Percentiles rank a stretch among this genome's conserved stretches.
These are phyloP conservation scores for Agrotis segetum DNA, from an alignment of 2,888 invertebrate genomes.

Conservation along the genomic window DNA sequence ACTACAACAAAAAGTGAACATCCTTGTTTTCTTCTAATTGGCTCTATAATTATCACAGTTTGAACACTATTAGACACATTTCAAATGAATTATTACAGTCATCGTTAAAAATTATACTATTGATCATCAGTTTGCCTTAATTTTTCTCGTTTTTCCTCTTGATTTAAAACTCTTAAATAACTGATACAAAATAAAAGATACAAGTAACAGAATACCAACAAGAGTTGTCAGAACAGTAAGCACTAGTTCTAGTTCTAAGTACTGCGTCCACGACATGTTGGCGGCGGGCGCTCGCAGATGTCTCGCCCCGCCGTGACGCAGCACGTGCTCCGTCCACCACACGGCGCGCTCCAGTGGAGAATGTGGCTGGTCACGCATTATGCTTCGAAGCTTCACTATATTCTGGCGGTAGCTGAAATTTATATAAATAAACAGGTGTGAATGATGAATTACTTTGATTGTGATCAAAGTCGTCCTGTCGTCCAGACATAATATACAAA, in stretches of 20 bases:
- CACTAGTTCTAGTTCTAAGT: conserved; percentile 21
- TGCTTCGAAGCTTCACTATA: conserved; percentile 9
- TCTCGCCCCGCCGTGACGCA: conserved; percentile 68
- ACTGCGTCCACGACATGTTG: conserved; percentile 42
- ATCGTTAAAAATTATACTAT: no score
- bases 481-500: no score
- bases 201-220: neutral
- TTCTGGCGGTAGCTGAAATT: conserved; percentile 40
- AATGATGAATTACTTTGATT: no score
- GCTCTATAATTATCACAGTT: no score
- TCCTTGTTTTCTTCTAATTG: no score
- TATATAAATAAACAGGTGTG: no score
- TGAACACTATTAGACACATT: no score
- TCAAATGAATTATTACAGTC: no score
- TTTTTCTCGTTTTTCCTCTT: no score
- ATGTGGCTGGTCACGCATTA: conserved; percentile 48
- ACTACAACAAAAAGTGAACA: no score
- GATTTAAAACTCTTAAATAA: neutral
- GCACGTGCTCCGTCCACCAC: conserved; percentile 31
- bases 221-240: neutral
- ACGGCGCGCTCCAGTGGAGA: conserved; percentile 68
- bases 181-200: neutral
- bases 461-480: no score
- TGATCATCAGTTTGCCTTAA: no score
- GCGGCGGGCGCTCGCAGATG: conserved; percentile 70